Evolutionary conservation across 2,797 vertebrate genomes (phyloP).

Genomic region (Cossypha niveicapilla): DNA sequence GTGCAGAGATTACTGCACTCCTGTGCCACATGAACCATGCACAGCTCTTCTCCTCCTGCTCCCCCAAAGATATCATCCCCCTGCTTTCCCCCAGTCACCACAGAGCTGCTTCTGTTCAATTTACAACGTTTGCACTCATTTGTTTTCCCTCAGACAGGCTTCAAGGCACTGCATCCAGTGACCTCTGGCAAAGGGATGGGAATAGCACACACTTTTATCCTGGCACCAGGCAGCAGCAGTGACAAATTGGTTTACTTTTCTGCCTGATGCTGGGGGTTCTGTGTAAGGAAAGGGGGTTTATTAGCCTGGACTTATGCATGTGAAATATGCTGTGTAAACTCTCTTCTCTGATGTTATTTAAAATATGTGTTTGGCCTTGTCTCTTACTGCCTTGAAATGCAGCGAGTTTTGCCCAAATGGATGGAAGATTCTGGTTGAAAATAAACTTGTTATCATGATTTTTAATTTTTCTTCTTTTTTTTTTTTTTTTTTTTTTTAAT

Average conservation of each 20-base stretch:
- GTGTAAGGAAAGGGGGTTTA: neutral
- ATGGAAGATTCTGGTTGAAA: conserved; percentile 6
- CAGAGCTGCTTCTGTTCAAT: conserved; percentile 16
- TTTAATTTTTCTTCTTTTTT: neutral
- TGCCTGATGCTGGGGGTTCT: conserved; percentile 37
- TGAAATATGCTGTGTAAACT: conserved; percentile 4
- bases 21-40: neutral
- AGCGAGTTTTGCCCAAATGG: neutral
- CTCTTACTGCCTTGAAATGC: neutral
- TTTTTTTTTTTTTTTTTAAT: neutral
- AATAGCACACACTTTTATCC: conserved; percentile 42
- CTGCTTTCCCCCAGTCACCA: neutral
- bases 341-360: neutral
- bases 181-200: conserved; percentile 64
- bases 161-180: conserved; percentile 44
- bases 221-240: conserved; percentile 55
- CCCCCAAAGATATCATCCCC: conserved; percentile 2
- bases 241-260: conserved; percentile 69
- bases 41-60: neutral
- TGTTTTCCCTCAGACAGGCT: conserved; percentile 57
- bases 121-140: conserved; percentile 27
- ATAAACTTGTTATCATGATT: neutral
- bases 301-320: conserved; percentile 20
- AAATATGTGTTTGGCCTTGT: neutral
- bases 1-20: conserved; percentile 23